These are phyloP conservation scores for Drosophila triauraria DNA, from an alignment of 1,140 invertebrate genomes.

Conservation along the genomic window DNA sequence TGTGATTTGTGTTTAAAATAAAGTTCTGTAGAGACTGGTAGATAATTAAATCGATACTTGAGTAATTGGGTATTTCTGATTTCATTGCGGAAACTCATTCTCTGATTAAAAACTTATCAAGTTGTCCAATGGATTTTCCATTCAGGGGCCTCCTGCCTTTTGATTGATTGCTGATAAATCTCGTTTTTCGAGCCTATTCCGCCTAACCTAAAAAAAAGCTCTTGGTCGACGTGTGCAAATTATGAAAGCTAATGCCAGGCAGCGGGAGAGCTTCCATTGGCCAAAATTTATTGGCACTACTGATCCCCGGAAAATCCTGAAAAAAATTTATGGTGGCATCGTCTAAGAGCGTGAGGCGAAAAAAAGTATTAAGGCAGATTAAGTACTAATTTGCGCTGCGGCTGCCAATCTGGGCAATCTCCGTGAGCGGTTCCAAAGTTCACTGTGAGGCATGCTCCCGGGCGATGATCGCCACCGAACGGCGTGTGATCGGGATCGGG, in stretches of 20 bases:
- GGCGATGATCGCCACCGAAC: conserved; percentile 52
- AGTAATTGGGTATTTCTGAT: background rate
- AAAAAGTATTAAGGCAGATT: conserved; percentile 47
- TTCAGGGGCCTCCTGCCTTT: conserved; percentile 15
- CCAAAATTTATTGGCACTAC: background rate
- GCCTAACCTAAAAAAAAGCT: conserved; percentile 37
- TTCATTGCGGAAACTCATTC: conserved; percentile 2
- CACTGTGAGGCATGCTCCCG: conserved; percentile 60
- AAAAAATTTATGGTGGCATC: conserved; percentile 29
- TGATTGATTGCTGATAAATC: conserved; percentile 29
- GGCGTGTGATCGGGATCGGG: conserved; percentile 41
- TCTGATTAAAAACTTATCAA: conserved; percentile 23
- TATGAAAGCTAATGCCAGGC: conserved; percentile 5
- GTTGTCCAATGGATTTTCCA: background rate
- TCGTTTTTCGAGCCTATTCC: conserved; percentile 17
- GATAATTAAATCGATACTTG: background rate
- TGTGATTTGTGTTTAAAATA: conserved; percentile 1
- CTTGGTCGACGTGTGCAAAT: conserved; percentile 16
- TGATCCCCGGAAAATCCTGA: conserved; percentile 31
- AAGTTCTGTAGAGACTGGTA: background rate
- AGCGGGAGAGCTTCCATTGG: background rate
- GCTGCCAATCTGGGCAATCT: conserved; percentile 62
- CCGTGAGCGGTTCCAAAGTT: conserved; percentile 71
- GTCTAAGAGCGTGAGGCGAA: conserved; percentile 19
- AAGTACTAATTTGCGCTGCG: conserved; percentile 44